Evolutionary conservation across 2,797 vertebrate genomes (phyloP), one percentile per base, ranked within the genome.

Genomic region (Propithecus deckenii): DNA sequence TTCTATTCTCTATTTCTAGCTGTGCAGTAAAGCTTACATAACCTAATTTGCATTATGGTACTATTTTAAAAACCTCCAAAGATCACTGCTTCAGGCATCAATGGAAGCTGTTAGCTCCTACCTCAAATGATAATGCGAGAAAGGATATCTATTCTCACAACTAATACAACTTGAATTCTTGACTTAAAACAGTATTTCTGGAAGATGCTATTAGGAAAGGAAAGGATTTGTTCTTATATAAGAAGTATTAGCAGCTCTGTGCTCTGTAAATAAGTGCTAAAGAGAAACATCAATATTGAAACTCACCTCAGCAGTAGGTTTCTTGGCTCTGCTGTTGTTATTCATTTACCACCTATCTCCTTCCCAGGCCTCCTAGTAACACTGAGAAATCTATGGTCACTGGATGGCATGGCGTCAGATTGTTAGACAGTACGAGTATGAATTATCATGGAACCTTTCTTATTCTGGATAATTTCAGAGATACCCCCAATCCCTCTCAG

Each of bases 41-140:
- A 81, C 69, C 79, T 93, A 88, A 97, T 97, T 95, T 93, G 71
- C 2, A 5, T 94, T 89, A 85, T 50, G 65, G 46, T 91, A 88
- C 94, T 96, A 96, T 94, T 96, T 94, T 41, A 81, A 86, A 96
- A 96, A 89, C 79, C 93, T 96, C 96, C 92, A 93, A 97, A 95
- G 91, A 97, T 94, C 83, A 84, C 20, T 89, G 83, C 75, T 93
- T 96, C 74, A 87, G 94, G 86, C 75, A 97, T 97, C 96, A 97
- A 91, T 96, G 96, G 92, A 95, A 97, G 43, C 86, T 93, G 65
- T 97, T 94, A 96, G 83, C 65, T 87, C 59, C 48, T 46, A 96
- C 96, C 65, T 96, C 85, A 92, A 96, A 95, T 59, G 63, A 79
- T 80, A 91, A 94, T 30, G 48, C 95, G n/a, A 55, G 75, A 89